Base-by-base conservation (phyloP, 2,113 vertebrate species). In the Anthoscopus minutus region DNA sequence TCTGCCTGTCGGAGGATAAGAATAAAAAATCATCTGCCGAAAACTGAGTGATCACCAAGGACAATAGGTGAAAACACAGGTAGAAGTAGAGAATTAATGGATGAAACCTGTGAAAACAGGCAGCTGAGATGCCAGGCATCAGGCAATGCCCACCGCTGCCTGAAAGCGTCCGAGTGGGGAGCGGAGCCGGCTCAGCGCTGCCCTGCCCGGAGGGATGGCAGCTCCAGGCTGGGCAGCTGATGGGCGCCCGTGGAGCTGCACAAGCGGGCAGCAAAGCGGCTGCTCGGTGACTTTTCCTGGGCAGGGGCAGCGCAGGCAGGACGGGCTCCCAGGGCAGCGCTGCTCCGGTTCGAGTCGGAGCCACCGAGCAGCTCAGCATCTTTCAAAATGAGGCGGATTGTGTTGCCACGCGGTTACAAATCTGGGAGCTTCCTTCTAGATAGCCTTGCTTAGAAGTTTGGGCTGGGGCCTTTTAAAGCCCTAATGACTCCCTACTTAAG, bases 391-490 rank as follows among this genome's bases (percentile, higher is more conserved):
- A 91, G 38, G 28, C 70, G 64, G 70, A 61, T 18, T 27, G n/a
- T 30, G 88, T 42, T 56, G 70, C 48, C 84, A 88, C 37, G 11
- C 0, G 7, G 45, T 82, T 81, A 37, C 53, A 76, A 60, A 82
- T 61, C 28, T 64, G 61, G 37, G 66, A 92, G 57, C 61, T 87
- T 71, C 84, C n/a, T 92, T 82, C 73, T 81, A 82, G 93, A 89
- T 72, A 93, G 78, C 40, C 48, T 72, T 90, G 80, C 80, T 94
- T 89, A 74, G 94, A 89, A 86, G 95, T 92, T 50, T 77, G 84
- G 87, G 94, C 87, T 81, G 92, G 28, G 65, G 51, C 92, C 24
- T 95, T 73, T 87, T 40, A 89, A 87, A 92, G 33, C 38, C 38
- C 17, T 92, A 89, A 86, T 15, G 25, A 94, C 92, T 92, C 87